phyloP scores from a whole-genome alignment of 1,140 invertebrate species.

The Sycobia sp. region DNA sequence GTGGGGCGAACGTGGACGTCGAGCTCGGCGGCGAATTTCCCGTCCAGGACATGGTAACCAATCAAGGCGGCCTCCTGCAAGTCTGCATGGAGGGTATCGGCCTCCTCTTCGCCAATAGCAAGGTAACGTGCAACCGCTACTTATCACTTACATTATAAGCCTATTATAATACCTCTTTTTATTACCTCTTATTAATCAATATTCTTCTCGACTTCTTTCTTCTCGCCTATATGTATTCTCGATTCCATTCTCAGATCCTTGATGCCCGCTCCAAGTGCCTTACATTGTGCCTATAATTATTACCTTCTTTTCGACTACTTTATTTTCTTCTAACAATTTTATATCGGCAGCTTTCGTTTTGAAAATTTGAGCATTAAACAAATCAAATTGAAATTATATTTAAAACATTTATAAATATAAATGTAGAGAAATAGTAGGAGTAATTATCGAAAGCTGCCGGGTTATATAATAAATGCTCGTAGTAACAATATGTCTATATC shows the following conservation, averaged over 20 bases:
- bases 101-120: constrained; percentile 97
- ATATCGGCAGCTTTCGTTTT: too few relatives aligned
- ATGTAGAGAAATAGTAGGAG: too few relatives aligned
- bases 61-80: constrained; percentile 95
- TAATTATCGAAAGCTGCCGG: neutral
- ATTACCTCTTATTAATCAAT: constrained; percentile 7
- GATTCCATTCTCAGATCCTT: too few relatives aligned
- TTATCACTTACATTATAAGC: constrained; percentile 33
- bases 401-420: too few relatives aligned
- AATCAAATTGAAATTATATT: too few relatives aligned
- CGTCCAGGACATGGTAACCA: constrained; percentile 94
- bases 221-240: too few relatives aligned
- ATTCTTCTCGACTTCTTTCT: constrained; percentile 9
- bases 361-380: too few relatives aligned
- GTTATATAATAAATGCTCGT: neutral
- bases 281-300: too few relatives aligned
- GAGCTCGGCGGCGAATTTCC: constrained; percentile 99
- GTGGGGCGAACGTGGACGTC: constrained; percentile 71
- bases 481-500: constrained; percentile 1
- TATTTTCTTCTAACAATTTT: too few relatives aligned
- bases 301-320: too few relatives aligned
- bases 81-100: constrained; percentile 99
- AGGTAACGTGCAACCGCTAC: constrained; percentile 72
- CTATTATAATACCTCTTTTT: constrained; percentile 35
- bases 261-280: too few relatives aligned